These are phyloP conservation scores for Myotis planiceps DNA, from an alignment of 2,797 vertebrate genomes.

Conservation along the genomic window DNA sequence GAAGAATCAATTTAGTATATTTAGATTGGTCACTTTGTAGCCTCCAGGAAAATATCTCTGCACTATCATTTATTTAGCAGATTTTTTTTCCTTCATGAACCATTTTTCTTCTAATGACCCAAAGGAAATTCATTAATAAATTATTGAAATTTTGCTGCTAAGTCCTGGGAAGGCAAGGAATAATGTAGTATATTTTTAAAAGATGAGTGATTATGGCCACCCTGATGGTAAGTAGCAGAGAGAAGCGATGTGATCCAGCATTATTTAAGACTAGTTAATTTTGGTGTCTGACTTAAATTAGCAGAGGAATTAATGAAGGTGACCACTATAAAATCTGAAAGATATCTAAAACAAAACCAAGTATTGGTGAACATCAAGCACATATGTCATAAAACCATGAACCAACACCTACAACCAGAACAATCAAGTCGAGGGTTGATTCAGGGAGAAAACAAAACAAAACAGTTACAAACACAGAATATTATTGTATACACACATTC, in stretches of 20 bases:
- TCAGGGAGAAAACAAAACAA: not conserved
- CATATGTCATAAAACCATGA: slow-evolving; percentile 4
- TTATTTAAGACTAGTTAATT: slow-evolving; percentile 25
- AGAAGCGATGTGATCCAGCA: not conserved
- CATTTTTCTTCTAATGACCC: slow-evolving; percentile 53
- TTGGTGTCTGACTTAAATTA: slow-evolving; percentile 32
- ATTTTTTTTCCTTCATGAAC: slow-evolving; percentile 41
- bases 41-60: slow-evolving; percentile 50
- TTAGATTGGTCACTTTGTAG: slow-evolving; percentile 38
- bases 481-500: not conserved
- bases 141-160: slow-evolving; percentile 54
- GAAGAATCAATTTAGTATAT: slow-evolving; percentile 50
- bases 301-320: not conserved
- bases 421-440: not conserved
- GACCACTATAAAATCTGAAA: not conserved
- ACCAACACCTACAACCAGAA: not conserved
- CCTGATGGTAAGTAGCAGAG: not conserved
- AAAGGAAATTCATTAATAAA: slow-evolving; percentile 49
- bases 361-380: not conserved
- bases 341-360: not conserved
- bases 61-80: slow-evolving; percentile 48
- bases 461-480: not conserved
- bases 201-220: not conserved
- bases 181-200: not conserved
- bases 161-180: slow-evolving; percentile 30